phyloP scores from a whole-genome alignment of 2,113 vertebrate genomes.

The Zosterops japonicus region DNA sequence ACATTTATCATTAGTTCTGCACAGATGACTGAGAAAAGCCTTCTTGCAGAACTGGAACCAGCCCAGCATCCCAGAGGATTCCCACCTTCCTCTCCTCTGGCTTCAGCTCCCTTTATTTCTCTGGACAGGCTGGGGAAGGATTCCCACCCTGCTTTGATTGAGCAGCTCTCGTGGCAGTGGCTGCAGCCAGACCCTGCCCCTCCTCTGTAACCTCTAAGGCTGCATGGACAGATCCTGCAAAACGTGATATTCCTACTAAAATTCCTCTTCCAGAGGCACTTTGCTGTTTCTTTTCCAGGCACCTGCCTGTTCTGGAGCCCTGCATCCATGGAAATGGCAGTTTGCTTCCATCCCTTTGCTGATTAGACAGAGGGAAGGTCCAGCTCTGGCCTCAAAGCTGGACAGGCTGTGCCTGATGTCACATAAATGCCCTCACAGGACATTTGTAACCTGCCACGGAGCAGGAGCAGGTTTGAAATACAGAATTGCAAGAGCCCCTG shows the following conservation, averaged over 20 bases:
- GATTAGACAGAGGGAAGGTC: neutral
- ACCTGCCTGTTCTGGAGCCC: neutral
- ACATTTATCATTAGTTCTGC: neutral
- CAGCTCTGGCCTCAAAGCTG: neutral
- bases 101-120: neutral
- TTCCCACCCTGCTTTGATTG: neutral
- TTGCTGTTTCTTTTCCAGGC: neutral
- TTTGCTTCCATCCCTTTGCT: neutral
- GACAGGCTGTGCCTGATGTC: neutral
- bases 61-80: neutral
- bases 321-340: neutral
- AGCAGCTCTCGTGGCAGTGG: neutral
- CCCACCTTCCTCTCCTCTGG: neutral
- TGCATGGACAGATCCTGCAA: neutral
- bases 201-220: neutral
- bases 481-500: neutral
- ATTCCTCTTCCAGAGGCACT: neutral
- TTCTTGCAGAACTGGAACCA: neutral
- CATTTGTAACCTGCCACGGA: neutral
- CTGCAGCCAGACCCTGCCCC: neutral
- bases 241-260: neutral
- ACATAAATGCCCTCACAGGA: neutral
- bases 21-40: neutral
- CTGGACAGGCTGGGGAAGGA: neutral
- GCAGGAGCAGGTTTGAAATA: neutral